Evolutionary conservation across 2,797 vertebrate genomes (phyloP).

Genomic region (Bovichtus diacanthus): DNA sequence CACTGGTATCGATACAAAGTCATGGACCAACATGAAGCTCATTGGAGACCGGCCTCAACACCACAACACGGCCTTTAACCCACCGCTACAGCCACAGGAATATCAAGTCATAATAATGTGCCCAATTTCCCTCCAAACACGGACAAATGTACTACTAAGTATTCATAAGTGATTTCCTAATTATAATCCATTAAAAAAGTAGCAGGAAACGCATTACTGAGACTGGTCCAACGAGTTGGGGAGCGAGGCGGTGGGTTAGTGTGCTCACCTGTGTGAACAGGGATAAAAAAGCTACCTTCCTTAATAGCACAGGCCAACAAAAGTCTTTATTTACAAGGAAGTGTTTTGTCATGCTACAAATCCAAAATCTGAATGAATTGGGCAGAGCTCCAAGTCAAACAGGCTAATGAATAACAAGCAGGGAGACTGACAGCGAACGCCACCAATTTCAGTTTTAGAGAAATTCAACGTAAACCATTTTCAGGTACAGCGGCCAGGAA

Average conservation of each 20-base stretch:
- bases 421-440: slow-evolving; percentile 29
- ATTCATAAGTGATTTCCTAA: neutral
- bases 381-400: slow-evolving; percentile 74
- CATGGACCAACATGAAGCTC: slow-evolving; percentile 30
- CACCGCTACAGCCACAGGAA: slow-evolving; percentile 3
- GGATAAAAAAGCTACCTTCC: slow-evolving; percentile 13
- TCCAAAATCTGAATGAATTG: slow-evolving; percentile 65
- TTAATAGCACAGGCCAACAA: slow-evolving; percentile 37
- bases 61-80: neutral
- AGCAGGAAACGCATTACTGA: neutral
- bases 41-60: slow-evolving; percentile 25
- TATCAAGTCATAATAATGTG: neutral
- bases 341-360: slow-evolving; percentile 67
- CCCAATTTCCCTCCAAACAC: neutral
- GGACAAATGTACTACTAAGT: neutral
- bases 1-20: slow-evolving; percentile 38
- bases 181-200: neutral
- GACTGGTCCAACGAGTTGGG: neutral
- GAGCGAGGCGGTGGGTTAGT: neutral
- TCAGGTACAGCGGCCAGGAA: slow-evolving; percentile 2
- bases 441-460: slow-evolving; percentile 51
- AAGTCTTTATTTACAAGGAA: slow-evolving; percentile 71
- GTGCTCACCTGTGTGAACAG: slow-evolving; percentile 31
- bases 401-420: slow-evolving; percentile 63
- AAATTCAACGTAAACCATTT: slow-evolving; percentile 26